phyloP scores from a whole-genome alignment of 2,113 vertebrate genomes.

The Strigops habroptila region DNA sequence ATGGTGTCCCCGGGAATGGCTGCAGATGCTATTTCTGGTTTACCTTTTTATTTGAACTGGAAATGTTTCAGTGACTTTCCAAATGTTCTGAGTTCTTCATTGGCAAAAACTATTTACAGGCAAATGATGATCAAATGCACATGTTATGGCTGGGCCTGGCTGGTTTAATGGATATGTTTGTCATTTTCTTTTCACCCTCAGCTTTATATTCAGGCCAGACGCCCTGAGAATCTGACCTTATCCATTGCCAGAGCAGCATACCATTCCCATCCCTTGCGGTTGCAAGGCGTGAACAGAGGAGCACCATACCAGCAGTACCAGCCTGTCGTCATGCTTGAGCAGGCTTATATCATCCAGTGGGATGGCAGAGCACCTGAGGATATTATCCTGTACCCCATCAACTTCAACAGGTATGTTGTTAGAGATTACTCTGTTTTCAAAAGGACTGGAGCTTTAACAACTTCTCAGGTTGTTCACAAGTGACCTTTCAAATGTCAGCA shows the following conservation, averaged over 20 bases:
- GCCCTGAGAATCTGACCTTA: constrained; percentile 58
- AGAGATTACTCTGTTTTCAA: neutral
- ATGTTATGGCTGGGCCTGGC: neutral
- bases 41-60: constrained; percentile 61
- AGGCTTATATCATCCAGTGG: constrained; percentile 28
- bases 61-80: constrained; percentile 29
- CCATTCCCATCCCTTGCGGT: neutral
- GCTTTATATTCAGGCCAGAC: constrained; percentile 71
- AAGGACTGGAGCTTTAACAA: neutral
- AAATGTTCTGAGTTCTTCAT: constrained; percentile 14
- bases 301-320: constrained; percentile 25
- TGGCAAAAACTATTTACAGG: neutral
- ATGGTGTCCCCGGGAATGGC: neutral
- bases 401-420: constrained; percentile 31
- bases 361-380: constrained; percentile 18
- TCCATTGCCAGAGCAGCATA: constrained; percentile 18
- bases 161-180: neutral
- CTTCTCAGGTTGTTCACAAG: neutral
- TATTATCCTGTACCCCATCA: neutral
- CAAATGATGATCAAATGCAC: constrained; percentile 38
- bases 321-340: neutral
- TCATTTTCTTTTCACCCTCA: constrained; percentile 43
- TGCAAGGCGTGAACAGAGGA: neutral
- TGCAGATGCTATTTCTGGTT: constrained; percentile 52
- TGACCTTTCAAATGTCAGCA: neutral